These are phyloP conservation scores for Alca torda DNA, from an alignment of 2,797 vertebrate species.

Conservation along the genomic window DNA sequence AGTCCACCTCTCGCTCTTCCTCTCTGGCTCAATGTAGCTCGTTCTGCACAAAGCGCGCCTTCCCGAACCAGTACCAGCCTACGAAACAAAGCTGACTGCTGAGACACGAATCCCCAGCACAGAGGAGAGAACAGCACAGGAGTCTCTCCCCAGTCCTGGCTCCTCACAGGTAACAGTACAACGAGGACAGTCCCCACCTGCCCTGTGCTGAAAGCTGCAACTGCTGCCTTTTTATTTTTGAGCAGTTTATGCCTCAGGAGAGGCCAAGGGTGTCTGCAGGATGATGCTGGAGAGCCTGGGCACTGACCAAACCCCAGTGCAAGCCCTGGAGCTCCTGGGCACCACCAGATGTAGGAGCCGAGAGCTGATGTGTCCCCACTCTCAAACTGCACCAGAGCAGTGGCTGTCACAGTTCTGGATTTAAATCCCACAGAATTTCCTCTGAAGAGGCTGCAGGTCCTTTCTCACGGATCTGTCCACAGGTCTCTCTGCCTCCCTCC, in stretches of 20 bases:
- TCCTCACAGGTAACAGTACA: neutral
- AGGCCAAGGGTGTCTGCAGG: neutral
- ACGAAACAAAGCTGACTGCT: neutral
- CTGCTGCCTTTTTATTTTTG: neutral
- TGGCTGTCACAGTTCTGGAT: neutral
- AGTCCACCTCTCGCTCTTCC: neutral
- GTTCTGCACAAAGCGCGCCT: neutral
- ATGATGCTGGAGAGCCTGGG: neutral
- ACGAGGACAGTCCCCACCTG: no score
- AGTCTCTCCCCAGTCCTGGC: neutral
- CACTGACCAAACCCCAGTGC: neutral
- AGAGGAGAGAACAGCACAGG: neutral
- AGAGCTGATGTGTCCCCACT: neutral
- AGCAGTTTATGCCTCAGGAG: neutral
- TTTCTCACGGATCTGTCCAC: accelerated
- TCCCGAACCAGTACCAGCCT: neutral
- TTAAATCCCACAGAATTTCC: neutral
- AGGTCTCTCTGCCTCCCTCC: neutral
- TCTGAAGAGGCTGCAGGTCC: neutral
- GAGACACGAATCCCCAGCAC: neutral
- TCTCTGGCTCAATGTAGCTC: neutral
- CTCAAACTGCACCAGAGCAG: neutral
- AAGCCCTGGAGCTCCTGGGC: neutral
- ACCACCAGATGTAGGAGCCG: neutral
- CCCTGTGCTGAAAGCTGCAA: neutral